A percentile compares a stretch with the other conserved stretches of the same genome.
Conservation (phyloP, 2,113 vertebrate genomes). For the Eonycteris spelaea region DNA sequence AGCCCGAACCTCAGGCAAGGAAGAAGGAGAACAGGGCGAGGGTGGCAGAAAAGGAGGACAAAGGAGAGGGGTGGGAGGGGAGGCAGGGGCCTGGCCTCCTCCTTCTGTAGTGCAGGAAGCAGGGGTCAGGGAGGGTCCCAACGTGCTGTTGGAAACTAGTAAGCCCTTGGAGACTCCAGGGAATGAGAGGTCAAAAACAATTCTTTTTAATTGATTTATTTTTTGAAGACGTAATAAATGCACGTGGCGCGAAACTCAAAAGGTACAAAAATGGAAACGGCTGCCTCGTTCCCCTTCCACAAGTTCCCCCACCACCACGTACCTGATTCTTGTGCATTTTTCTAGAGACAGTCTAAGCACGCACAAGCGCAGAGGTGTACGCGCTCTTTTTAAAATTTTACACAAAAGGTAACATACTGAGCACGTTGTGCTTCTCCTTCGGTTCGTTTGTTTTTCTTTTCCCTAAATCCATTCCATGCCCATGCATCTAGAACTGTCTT, state of each 20-base stretch:
- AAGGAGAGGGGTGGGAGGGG: no score
- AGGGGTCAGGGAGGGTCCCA: neutral
- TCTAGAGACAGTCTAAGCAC: neutral
- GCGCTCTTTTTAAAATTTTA: neutral
- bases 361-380: neutral
- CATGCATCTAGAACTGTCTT: neutral
- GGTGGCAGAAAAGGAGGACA: neutral
- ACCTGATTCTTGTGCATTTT: neutral
- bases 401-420: neutral
- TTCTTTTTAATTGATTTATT: neutral
- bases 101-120: fast-evolving
- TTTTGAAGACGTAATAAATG: neutral
- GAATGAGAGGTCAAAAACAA: neutral
- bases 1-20: neutral
- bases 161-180: neutral
- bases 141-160: neutral
- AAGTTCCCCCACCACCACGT: no score
- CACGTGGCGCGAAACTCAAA: neutral
- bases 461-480: neutral
- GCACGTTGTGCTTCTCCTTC: neutral
- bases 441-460: neutral
- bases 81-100: neutral
- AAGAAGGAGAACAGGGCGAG: constrained; percentile 11
- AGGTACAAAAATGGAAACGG: neutral
- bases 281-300: neutral